Evolutionary conservation across 2,888 invertebrate species (phyloP).

Genomic region (Melanostoma scalare): DNA sequence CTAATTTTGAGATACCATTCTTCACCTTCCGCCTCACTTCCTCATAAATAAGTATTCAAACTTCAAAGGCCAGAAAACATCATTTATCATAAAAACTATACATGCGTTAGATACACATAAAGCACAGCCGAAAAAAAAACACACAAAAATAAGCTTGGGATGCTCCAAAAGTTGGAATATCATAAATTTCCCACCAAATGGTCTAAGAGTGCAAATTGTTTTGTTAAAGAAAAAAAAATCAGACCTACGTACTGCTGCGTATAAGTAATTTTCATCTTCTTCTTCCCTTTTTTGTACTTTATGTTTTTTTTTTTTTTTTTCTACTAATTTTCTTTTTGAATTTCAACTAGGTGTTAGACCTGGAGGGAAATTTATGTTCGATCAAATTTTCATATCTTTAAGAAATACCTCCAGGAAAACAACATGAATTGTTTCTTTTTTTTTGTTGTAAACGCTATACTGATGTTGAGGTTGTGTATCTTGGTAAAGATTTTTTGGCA

Average conservation of each 20-base stretch:
- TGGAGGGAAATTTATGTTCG: conserved; percentile 42
- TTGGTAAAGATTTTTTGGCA: conserved; percentile 43
- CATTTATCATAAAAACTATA: conserved; percentile 47
- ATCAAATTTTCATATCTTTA: conserved; percentile 55
- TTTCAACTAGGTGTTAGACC: conserved; percentile 21
- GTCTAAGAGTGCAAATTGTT: conserved; percentile 59
- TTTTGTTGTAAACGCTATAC: no score
- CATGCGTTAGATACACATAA: conserved; percentile 27
- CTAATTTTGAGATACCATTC: conserved; percentile 43
- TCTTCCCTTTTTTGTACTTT: no score
- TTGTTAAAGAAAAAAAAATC: conserved; percentile 48
- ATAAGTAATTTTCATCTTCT: conserved; percentile 29
- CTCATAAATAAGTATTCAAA: conserved; percentile 34
- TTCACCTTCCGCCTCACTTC: conserved; percentile 29
- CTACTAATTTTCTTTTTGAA: conserved; percentile 17
- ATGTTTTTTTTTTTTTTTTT: conserved; percentile 13
- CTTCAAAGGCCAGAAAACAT: conserved; percentile 43
- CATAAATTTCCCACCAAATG: conserved; percentile 58
- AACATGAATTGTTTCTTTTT: background rate
- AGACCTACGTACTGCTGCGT: conserved; percentile 49
- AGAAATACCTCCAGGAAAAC: conserved; percentile 2
- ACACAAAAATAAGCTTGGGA: conserved; percentile 13
- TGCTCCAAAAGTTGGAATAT: conserved; percentile 56
- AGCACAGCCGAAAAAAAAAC: conserved; percentile 4
- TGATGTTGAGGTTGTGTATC: background rate